Conservation (phyloP, 2,797 vertebrate species). For the Cyprinodon diabolis region DNA sequence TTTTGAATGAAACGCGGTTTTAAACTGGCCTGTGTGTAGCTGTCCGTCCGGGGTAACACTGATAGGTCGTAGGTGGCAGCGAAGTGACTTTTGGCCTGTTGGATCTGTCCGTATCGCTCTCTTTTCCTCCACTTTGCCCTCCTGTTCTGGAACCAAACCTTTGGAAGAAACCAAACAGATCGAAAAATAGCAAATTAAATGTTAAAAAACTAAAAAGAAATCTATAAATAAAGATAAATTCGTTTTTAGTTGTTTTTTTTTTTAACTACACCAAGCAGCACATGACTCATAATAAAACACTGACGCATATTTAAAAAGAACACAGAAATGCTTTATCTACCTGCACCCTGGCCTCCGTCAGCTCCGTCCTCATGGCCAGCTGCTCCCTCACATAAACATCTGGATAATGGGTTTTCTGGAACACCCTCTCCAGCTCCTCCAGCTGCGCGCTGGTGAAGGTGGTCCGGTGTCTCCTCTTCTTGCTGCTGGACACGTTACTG, state of each 20-base stretch:
- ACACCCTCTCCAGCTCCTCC: slow-evolving; percentile 98
- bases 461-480: slow-evolving; percentile 95
- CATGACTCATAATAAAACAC: too few species aligned
- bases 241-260: background rate
- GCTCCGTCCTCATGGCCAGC: slow-evolving; percentile 95
- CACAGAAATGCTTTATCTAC: slow-evolving; percentile 66
- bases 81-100: slow-evolving; percentile 96
- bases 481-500: slow-evolving; percentile 98
- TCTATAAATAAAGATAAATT: background rate
- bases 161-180: background rate
- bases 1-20: background rate
- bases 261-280: background rate
- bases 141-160: slow-evolving; percentile 99
- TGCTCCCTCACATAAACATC: slow-evolving; percentile 98
- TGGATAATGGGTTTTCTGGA: slow-evolving; percentile 98
- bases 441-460: slow-evolving; percentile 97
- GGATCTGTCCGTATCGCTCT: slow-evolving; percentile 97
- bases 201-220: background rate
- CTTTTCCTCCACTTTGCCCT: slow-evolving; percentile 98
- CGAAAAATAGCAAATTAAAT: background rate
- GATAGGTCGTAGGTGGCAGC: slow-evolving; percentile 95
- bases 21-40: slow-evolving; percentile 89
- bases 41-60: slow-evolving; percentile 92
- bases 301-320: too few species aligned
- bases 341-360: slow-evolving; percentile 98